Base-by-base conservation (phyloP, 2,113 vertebrate genomes). In the Ophthalmolycus amberensis region DNA sequence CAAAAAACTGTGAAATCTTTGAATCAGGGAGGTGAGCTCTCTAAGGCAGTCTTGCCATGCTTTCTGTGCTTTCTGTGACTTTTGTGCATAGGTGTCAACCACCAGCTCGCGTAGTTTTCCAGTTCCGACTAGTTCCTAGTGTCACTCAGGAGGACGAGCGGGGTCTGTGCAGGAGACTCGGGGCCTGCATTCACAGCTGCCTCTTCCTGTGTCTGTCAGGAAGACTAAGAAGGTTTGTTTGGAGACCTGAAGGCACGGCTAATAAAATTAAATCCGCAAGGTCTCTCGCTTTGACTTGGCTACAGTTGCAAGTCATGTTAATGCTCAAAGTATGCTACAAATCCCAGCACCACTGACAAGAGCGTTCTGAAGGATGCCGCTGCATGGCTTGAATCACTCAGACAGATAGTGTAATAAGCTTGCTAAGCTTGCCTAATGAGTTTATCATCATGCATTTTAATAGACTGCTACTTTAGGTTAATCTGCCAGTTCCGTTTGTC, bases 161-260 rank as follows among this genome's bases (percentile, higher is more conserved):
- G 59, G 8, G 56, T 65, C 54, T 88, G 86, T 79, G 76, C 81
- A 64, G 54, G 71, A 65, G 72, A 82, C 75, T 63, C 10, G 50
- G 64, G 79, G 72, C 68, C 71, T 60, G 71, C 84, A 72, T 83
- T 83, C 77, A 77, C 77, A 84, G 82, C 76, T 67, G 87, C 80
- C 69, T 79, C 54, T 76, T 69, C 58, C 77, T 37, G 54, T 75
- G 74, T 80, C 84, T 68, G 86, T 89, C 84, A 84, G 69, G 50
- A 73, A 90, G 79, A 77, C 73, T 83, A 80, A 90, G 74, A 75
- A 50, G 77, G 56, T 87, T 87, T 85, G 79, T 83, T 88, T 85
- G 75, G 71, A 84, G 82, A 88, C 77, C 69, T 74, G 59, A 88
- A 84, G 82, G 80, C 87, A 76, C 44, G 56, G 32, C 75, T 85